Base-by-base conservation (phyloP, 2,888 invertebrate genomes). In the Hemistola chrysoprasaria region DNA sequence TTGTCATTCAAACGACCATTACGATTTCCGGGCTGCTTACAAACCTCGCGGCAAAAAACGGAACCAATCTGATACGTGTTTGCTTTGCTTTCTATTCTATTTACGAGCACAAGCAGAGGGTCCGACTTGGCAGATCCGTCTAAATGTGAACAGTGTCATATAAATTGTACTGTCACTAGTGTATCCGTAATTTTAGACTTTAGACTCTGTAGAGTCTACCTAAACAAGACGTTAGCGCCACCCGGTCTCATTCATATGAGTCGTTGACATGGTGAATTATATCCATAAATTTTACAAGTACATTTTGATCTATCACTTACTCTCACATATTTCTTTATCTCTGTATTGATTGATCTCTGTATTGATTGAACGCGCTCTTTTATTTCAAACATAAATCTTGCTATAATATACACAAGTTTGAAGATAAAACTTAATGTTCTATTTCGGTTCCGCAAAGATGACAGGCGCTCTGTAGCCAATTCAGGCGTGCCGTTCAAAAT, bases 1-100 rank as follows among this genome's bases (percentile, higher is more conserved):
- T 78, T 74, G 78, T 78, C 74, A 74, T 78, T 76, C 58, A 62
- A 67, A 62, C 62, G 66, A 60, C 62, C 69, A 68, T 65, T 65
- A 65, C 62, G 58, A 73, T 71, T 76, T 78, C 71, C 76, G 71
- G 69, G 55, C 65, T 59, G 47, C 55, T 58, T 59, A 56, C 51
- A 53, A 50, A 57, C 52, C 50, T 62, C 54, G 45, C 50, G 57
- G 59, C 27, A 33, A 65, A 71, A 69, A 66, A 59, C 42, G 51
- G 36, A 59, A 28, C 44, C 55, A 62, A 57, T 60, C 51, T 50
- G 48, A 58, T 50, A 51, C 36, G 53, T 58, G 50, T 56, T 44
- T 48, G 43, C 32, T 56, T 42, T 43, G 31, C 29, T 34, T 24
- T 42, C 23, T 20, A n/a, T n/a, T n/a, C n/a, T n/a, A n/a, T n/a